These are phyloP conservation scores for Tringa solitaria DNA, from an alignment of 2,113 vertebrate genomes.

Conservation along the genomic window DNA sequence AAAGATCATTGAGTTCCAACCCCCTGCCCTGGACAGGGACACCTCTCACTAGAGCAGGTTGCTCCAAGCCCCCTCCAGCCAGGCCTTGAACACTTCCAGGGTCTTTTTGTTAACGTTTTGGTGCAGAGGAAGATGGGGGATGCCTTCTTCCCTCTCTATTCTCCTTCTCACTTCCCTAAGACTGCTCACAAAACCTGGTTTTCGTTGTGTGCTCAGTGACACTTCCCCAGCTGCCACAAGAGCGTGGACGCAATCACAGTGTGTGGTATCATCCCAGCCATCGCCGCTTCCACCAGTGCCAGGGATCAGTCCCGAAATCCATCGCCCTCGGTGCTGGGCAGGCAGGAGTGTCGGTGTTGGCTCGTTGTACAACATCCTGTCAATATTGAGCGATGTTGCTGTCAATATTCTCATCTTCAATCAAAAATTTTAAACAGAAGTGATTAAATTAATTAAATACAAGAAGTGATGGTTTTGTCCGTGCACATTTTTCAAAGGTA, in stretches of 20 bases:
- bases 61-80: no score
- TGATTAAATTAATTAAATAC: fast-evolving
- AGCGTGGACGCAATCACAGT: no score
- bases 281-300: neutral
- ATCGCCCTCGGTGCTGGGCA: neutral
- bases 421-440: neutral
- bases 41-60: no score
- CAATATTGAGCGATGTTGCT: neutral
- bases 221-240: neutral
- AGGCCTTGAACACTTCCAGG: no score
- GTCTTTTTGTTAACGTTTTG: neutral
- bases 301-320: neutral
- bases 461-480: neutral
- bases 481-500: neutral
- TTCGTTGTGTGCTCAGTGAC: neutral
- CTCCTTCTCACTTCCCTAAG: neutral
- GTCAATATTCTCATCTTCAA: neutral
- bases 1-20: no score
- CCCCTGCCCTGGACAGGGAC: no score
- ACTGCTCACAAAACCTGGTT: neutral
- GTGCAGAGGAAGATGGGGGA: neutral
- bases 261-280: no score
- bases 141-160: neutral
- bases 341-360: neutral
- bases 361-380: neutral